phyloP scores from a whole-genome alignment of 2,113 vertebrate species.

The Pygoscelis adeliae region DNA sequence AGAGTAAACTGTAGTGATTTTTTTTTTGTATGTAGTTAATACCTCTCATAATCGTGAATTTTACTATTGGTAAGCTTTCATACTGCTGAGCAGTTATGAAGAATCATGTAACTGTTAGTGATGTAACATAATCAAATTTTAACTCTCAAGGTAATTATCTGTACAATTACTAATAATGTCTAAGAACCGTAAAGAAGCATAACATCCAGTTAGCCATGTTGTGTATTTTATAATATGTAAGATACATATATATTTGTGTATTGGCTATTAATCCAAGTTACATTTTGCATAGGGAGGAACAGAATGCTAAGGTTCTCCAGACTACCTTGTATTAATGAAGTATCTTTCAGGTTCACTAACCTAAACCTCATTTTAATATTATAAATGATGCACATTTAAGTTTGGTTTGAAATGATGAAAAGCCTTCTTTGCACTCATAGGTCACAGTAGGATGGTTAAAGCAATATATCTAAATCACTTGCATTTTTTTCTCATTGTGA shows the following conservation, averaged over 20 bases:
- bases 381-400: not conserved
- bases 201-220: not conserved
- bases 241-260: not conserved
- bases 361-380: not conserved
- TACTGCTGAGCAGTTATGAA: not conserved
- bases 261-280: not conserved
- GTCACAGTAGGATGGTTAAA: not conserved
- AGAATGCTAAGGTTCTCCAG: not conserved
- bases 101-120: not conserved
- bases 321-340: not conserved
- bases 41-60: not conserved
- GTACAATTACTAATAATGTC: not conserved
- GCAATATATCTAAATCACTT: not conserved
- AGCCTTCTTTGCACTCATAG: not conserved
- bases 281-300: slow-evolving; percentile 9
- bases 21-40: not conserved
- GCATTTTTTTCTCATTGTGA: not conserved
- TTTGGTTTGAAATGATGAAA: not conserved
- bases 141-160: not conserved
- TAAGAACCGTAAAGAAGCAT: not conserved
- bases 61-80: not conserved
- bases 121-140: not conserved
- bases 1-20: not conserved
- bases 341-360: not conserved
- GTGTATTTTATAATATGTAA: not conserved